These are phyloP conservation scores for Coregonus clupeaformis DNA, from an alignment of 2,113 vertebrate genomes.

Conservation along the genomic window DNA sequence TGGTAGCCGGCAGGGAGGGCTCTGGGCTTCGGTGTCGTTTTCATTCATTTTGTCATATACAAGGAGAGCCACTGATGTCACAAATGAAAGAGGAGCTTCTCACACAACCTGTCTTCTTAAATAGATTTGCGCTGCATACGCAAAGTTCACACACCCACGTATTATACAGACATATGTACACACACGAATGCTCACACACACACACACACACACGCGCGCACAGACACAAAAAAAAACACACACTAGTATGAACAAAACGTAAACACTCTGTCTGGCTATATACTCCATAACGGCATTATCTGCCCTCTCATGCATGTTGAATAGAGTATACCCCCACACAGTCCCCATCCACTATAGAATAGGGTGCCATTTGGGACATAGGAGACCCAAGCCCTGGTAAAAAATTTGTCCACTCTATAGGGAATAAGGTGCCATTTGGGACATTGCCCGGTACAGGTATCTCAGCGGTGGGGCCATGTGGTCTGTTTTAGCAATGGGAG, in stretches of 20 bases:
- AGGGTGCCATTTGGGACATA: too few species aligned
- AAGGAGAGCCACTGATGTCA: neutral
- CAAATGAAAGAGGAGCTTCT: conserved; percentile 10
- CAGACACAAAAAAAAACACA: too few species aligned
- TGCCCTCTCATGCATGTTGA: neutral
- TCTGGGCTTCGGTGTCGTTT: neutral
- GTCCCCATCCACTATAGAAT: neutral
- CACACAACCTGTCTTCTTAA: conserved; percentile 1
- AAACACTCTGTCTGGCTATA: neutral
- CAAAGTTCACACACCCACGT: too few species aligned
- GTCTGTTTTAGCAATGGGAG: neutral
- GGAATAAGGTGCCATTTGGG: too few species aligned
- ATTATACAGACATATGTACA: too few species aligned
- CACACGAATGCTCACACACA: too few species aligned
- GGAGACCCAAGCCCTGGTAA: too few species aligned
- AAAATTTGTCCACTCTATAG: too few species aligned
- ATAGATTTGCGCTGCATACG: too few species aligned
- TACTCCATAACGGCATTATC: neutral
- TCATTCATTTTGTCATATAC: neutral
- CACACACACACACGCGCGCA: too few species aligned
- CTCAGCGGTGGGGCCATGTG: neutral
- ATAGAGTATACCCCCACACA: neutral
- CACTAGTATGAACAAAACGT: neutral
- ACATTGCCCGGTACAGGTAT: too few species aligned
- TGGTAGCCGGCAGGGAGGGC: neutral